Percentiles rank a stretch among this genome's conserved stretches.
Evolutionary conservation across 1,140 invertebrate species (phyloP).

Genomic region (Trinorchestia longiramus): DNA sequence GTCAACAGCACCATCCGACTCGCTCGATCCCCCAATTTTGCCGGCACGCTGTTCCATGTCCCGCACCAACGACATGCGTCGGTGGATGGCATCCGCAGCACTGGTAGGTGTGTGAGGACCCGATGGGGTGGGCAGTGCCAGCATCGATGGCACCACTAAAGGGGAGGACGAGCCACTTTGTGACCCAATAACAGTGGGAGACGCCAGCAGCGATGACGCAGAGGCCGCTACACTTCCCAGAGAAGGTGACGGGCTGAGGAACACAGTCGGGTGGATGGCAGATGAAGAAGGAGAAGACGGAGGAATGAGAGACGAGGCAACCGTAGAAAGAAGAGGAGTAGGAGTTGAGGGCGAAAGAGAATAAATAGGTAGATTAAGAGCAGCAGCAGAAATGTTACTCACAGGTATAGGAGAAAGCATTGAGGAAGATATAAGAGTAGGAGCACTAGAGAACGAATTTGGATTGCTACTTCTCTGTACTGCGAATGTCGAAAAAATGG

Average conservation of each 20-base stretch:
- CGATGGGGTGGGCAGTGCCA: constrained; percentile 63
- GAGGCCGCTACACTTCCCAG: constrained; percentile 1
- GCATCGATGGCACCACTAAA: constrained; percentile 57
- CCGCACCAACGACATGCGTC: constrained; percentile 59
- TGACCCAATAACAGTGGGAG: constrained; percentile 10
- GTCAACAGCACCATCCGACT: background rate
- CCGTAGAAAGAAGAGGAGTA: background rate
- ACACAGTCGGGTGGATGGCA: constrained; percentile 18
- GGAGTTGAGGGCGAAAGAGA: background rate
- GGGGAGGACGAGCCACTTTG: constrained; percentile 28
- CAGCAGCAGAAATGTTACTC: constrained; percentile 44
- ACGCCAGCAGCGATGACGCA: constrained; percentile 40
- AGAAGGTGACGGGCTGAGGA: constrained; percentile 18
- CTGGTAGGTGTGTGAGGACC: constrained; percentile 58
- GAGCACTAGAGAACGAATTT: constrained; percentile 22
- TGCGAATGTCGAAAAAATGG: constrained; percentile 32
- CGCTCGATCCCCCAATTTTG: background rate
- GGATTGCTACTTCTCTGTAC: constrained; percentile 16
- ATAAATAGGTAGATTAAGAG: constrained; percentile 5
- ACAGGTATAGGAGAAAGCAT: constrained; percentile 2
- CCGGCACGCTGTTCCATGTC: constrained; percentile 56
- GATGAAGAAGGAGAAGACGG: constrained; percentile 5
- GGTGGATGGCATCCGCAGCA: constrained; percentile 54
- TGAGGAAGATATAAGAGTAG: constrained; percentile 31
- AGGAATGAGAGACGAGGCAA: background rate